These are phyloP conservation scores for Regulus satrapa DNA, from an alignment of 2,113 vertebrate genomes.

Conservation along the genomic window DNA sequence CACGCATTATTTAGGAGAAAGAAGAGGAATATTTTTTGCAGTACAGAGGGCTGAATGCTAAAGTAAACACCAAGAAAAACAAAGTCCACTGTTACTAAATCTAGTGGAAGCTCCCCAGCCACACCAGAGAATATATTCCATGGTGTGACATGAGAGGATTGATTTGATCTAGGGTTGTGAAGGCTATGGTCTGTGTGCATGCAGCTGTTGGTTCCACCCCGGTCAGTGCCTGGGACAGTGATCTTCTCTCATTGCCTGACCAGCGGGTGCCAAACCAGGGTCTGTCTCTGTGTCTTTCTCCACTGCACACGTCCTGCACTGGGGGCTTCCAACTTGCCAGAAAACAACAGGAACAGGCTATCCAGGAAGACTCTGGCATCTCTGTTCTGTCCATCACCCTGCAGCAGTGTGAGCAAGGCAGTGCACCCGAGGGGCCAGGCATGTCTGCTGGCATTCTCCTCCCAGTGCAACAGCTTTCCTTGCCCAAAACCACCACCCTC, in stretches of 20 bases:
- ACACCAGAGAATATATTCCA: accelerated
- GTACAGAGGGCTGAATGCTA: neutral
- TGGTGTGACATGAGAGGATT: neutral
- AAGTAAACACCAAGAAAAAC: neutral
- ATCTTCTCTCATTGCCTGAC: neutral
- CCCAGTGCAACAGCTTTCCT: neutral
- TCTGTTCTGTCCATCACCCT: accelerated
- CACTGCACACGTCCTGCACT: accelerated
- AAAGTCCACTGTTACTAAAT: neutral
- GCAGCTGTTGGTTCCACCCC: accelerated
- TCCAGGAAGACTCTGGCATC: accelerated
- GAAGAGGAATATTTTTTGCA: neutral
- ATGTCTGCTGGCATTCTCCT: accelerated
- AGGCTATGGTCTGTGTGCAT: neutral
- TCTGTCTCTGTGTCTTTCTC: neutral
- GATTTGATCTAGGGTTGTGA: neutral
- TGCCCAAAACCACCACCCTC: neutral
- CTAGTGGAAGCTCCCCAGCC: neutral
- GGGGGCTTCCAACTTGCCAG: neutral
- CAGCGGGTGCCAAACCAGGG: neutral
- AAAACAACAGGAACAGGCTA: neutral
- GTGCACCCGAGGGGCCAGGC: accelerated
- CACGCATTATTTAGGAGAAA: neutral
- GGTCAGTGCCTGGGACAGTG: too few relatives aligned
- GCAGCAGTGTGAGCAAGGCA: neutral